Conservation (phyloP, 2,888 invertebrate genomes). For the Epinotia brunnichana region DNA sequence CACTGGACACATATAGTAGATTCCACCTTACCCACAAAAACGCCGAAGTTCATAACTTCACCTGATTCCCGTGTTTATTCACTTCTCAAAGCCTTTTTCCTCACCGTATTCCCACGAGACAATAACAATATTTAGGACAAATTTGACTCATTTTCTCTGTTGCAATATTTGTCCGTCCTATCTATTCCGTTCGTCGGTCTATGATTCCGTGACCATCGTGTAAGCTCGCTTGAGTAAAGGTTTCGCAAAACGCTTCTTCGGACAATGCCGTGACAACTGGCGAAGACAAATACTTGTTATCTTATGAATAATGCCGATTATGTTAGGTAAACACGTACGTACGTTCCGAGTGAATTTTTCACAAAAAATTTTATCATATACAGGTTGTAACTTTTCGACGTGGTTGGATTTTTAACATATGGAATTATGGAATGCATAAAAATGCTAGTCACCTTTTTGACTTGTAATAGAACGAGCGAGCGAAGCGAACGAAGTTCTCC, state of each 20-base stretch:
- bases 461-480: too few relatives aligned
- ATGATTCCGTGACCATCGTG: slow-evolving; percentile 54
- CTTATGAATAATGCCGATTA: slow-evolving; percentile 84
- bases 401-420: background rate
- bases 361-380: slow-evolving; percentile 68
- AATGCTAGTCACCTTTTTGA: too few relatives aligned
- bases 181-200: slow-evolving; percentile 60
- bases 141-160: background rate
- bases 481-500: too few relatives aligned
- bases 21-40: background rate
- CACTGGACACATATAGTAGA: too few relatives aligned
- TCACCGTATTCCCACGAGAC: too few relatives aligned
- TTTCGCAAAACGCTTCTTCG: slow-evolving; percentile 78
- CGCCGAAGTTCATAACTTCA: background rate
- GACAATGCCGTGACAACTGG: slow-evolving; percentile 76
- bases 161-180: slow-evolving; percentile 50
- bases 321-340: slow-evolving; percentile 73
- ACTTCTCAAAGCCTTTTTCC: too few relatives aligned
- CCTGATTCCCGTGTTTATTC: background rate
- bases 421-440: background rate
- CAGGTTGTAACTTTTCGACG: slow-evolving; percentile 62
- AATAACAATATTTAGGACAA: background rate
- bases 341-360: slow-evolving; percentile 76
- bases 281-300: slow-evolving; percentile 82
- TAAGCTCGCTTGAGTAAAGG: slow-evolving; percentile 70